Evolutionary conservation across 2,888 invertebrate species (phyloP), one percentile per base, ranked within the genome.

Genomic region (Archips crataeganus): DNA sequence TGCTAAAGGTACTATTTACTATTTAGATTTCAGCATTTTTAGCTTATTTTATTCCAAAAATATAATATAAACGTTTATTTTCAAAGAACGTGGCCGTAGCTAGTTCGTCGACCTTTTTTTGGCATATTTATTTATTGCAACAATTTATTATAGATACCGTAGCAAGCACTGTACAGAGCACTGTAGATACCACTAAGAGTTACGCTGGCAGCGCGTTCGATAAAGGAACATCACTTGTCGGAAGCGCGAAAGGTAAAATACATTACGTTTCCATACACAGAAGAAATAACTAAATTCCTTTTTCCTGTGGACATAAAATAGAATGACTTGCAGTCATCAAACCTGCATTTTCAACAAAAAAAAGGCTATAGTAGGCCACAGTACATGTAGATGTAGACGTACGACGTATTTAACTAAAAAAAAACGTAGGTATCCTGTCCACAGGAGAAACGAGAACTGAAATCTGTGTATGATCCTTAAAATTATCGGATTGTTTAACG

Each of bases 191-290:
- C 76, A 92, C 93, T 71, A 94, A 94, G 78, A 90, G 90, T 81
- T 90, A 92, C 36, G 90, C 93, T 77, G 89, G 90, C 65, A 87
- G 91, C 71, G 92, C 92, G 54, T 89, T 92, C 77, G 92, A 93
- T 81, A 91, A 94, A 83, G 91, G 94, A 72, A 88, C 91, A 57
- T 77, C 81, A 54, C 71, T 81, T 57, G 78, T 82, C n/a, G 79
- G 78, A 47, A 79, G 80, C 59, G 79, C 82, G 61, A 85, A 84
- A 85, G 85, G 84, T 84, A 82, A 39, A 51, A n/a, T 47, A 8
- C n/a, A 59, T 63, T 63, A 64, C 63, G 39, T 63, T 11, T 39
- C 47, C 1, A 39, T 49, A 49, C 13, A n/a, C n/a, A 49, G n/a
- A n/a, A 49, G 3, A n/a, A n/a, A 23, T 0, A 54, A 54, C 54